Percentiles rank a stretch among this genome's conserved stretches.
phyloP scores from a whole-genome alignment of 2,888 invertebrate genomes.

The Lordiphosa andalusiaca region DNA sequence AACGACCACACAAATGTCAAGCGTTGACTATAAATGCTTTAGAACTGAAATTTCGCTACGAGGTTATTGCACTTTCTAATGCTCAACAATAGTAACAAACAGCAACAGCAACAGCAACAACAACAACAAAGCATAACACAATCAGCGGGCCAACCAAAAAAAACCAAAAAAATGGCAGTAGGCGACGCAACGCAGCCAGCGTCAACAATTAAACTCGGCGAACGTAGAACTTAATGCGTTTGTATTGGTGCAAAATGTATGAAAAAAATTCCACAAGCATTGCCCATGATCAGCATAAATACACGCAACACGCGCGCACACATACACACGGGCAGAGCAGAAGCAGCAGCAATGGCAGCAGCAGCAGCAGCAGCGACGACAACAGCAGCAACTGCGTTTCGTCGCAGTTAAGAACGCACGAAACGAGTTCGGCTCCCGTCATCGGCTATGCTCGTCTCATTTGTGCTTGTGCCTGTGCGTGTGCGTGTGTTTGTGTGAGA shows the following conservation, averaged over 20 bases:
- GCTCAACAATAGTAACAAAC: conserved; percentile 19
- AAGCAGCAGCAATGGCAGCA: conserved; percentile 30
- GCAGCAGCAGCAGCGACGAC: conserved; percentile 30
- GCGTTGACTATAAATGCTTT: conserved; percentile 20
- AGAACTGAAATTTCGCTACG: conserved; percentile 30
- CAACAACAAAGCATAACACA: conserved; percentile 27
- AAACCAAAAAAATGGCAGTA: conserved; percentile 48
- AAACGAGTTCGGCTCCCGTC: conserved; percentile 16
- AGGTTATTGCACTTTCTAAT: conserved; percentile 74
- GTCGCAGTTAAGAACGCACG: conserved; percentile 16
- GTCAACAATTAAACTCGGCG: conserved; percentile 50
- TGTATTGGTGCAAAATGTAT: conserved; percentile 55
- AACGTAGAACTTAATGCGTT: conserved; percentile 13
- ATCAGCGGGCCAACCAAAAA: conserved; percentile 18
- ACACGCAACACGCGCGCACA: conserved; percentile 53
- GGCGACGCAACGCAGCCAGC: conserved; percentile 48
- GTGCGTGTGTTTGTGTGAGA: conserved; percentile 30
- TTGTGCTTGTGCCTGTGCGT: conserved; percentile 8
- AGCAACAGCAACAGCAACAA: no score
- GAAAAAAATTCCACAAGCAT: conserved; percentile 52
- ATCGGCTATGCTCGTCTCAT: conserved; percentile 20
- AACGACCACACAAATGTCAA: conserved; percentile 28
- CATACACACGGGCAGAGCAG: conserved; percentile 20
- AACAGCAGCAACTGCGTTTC: conserved; percentile 24
- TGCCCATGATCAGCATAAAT: conserved; percentile 70